Conservation (phyloP, 1,140 invertebrate species). For the Nilaparvata lugens region DNA sequence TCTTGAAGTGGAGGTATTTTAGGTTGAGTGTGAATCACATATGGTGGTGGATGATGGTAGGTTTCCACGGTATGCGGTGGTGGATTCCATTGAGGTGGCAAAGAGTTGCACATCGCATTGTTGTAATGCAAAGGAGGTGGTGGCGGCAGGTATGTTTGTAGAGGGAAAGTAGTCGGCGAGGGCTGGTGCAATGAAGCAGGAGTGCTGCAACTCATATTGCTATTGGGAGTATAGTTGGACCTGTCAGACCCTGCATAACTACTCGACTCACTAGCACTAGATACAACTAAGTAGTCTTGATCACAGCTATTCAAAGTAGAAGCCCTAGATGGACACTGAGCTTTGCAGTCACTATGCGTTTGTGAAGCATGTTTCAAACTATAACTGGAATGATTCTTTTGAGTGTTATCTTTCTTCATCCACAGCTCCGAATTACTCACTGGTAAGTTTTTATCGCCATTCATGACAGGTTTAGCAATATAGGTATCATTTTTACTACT, state of each 20-base stretch:
- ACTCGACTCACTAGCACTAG: too few species aligned
- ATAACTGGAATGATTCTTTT: too few species aligned
- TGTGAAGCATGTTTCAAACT: too few species aligned
- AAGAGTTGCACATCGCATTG: neutral
- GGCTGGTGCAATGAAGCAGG: neutral
- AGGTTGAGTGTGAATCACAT: neutral
- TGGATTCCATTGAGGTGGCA: slow-evolving; percentile 12
- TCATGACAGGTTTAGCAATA: neutral
- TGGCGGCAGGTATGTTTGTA: neutral
- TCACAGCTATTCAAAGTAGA: too few species aligned
- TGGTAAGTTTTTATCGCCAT: slow-evolving; percentile 13
- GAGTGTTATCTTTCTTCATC: too few species aligned
- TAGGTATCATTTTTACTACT: neutral
- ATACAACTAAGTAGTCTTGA: slow-evolving; percentile 4
- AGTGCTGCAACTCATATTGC: neutral
- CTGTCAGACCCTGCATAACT: neutral
- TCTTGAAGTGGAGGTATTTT: neutral
- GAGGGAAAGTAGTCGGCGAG: neutral
- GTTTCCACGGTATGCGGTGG: neutral
- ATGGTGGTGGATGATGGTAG: too few species aligned
- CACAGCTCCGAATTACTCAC: too few species aligned
- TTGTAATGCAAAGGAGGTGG: neutral
- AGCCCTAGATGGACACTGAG: too few species aligned
- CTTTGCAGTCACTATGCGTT: too few species aligned
- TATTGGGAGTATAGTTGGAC: neutral